Evolutionary conservation across 2,113 vertebrate genomes (phyloP).

Genomic region (Bubo blakistoni): DNA sequence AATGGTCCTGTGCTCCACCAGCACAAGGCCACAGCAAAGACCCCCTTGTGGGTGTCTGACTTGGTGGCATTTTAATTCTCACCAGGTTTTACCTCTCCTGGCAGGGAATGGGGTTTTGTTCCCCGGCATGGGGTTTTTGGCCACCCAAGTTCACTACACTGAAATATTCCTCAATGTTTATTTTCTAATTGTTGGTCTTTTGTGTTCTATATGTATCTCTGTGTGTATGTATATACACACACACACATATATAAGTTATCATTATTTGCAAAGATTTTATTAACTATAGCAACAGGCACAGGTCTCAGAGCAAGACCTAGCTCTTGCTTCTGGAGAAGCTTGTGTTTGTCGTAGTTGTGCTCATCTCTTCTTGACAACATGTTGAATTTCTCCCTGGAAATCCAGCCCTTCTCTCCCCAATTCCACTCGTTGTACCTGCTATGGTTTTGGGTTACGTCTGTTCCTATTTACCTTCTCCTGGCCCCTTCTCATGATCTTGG

Average conservation of each 20-base stretch:
- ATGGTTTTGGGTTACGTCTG: background rate
- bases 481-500: background rate
- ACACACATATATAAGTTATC: background rate
- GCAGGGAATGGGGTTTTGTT: background rate
- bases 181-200: background rate
- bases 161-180: background rate
- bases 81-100: background rate
- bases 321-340: background rate
- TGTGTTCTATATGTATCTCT: background rate
- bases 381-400: background rate
- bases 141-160: background rate
- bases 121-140: background rate
- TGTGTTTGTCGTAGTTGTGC: background rate
- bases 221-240: background rate
- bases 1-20: background rate
- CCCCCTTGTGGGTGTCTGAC: background rate
- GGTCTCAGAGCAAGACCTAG: background rate
- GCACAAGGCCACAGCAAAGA: background rate
- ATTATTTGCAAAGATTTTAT: background rate
- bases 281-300: background rate
- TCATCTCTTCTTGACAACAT: background rate
- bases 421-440: background rate
- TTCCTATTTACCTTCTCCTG: background rate
- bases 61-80: background rate
- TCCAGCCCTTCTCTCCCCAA: background rate